Base-by-base conservation (phyloP, 2,888 invertebrate species). In the Apamea monoglypha region DNA sequence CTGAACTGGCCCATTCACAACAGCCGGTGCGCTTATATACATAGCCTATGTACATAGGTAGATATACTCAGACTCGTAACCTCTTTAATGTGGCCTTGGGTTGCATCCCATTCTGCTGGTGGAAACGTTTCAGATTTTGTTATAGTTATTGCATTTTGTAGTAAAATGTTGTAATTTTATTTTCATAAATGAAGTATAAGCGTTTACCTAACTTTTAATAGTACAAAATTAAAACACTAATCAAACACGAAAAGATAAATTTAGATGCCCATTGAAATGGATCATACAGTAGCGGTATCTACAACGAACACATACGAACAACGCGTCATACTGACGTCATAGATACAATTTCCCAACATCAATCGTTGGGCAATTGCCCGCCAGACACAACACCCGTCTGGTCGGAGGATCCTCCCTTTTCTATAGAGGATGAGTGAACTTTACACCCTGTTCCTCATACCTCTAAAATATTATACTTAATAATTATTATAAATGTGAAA, bases 1-100 rank as follows among this genome's bases (percentile, higher is more conserved):
- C 76, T 73, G 72, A 81, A 85, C 81, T 73, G 74, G 40, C 50
- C 82, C 76, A 81, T 87, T 85, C 53, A 66, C 74, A 59, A 70
- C 88, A 87, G 72, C 81, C 59, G 88, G 76, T 81, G 72, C 72
- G 56, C n/a, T 44, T 75, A 47, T 47, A 75, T 56, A 63, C n/a
- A 32, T 18, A 36, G n/a, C 3, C 25, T 25, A 10, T 25, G 10
- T 56, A 56, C 25, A 56, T 56, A 56, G 25, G 29, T 63, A 29
- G 18, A 32, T 63, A 36, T 72, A 73, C 53, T n/a, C 36, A 40
- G n/a, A 64, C 56, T 59, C 1, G 53, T 73, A 73, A 73, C 64
- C 72, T 63, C 66, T 69, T 66, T 59, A 44, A 64, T 80, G 53
- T 76, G 64, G 71, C 81, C 87, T 85, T 83, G 50, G 40, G 36